Evolutionary conservation across 2,797 vertebrate genomes (phyloP).

Genomic region (Lepidocolaptes lacrymiger): DNA sequence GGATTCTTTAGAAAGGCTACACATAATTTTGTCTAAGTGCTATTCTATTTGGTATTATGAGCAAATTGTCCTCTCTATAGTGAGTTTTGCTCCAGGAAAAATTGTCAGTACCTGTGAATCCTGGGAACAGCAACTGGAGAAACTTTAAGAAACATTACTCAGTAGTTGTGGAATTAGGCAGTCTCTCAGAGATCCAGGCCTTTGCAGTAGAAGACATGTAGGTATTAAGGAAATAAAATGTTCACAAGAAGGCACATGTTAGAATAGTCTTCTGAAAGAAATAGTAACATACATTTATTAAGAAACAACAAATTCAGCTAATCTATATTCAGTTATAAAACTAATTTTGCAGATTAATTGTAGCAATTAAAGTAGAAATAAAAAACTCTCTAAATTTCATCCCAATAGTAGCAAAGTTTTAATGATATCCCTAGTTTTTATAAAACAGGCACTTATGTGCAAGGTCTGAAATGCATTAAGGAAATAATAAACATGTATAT

Average conservation of each 20-base stretch:
- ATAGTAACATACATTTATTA: not conserved
- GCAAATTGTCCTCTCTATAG: not conserved
- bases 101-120: not conserved
- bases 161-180: not conserved
- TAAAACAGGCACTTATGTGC: not conserved
- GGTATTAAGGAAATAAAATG: not conserved
- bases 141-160: not conserved
- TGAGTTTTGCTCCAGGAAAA: not conserved
- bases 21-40: not conserved
- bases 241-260: not conserved
- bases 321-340: not conserved
- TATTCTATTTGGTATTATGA: not conserved
- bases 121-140: not conserved
- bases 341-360: not conserved
- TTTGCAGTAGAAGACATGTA: not conserved
- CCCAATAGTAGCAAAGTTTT: not conserved
- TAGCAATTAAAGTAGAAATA: not conserved
- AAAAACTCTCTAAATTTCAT: not conserved
- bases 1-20: not conserved
- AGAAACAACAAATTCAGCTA: not conserved
- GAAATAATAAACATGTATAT: conserved; percentile 29
- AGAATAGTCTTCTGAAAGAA: not conserved
- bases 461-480: conserved; percentile 16
- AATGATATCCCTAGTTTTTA: not conserved
- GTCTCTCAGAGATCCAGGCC: not conserved